phyloP scores from a whole-genome alignment of 2,888 invertebrate genomes.

The Pyrocoelia pectoralis region DNA sequence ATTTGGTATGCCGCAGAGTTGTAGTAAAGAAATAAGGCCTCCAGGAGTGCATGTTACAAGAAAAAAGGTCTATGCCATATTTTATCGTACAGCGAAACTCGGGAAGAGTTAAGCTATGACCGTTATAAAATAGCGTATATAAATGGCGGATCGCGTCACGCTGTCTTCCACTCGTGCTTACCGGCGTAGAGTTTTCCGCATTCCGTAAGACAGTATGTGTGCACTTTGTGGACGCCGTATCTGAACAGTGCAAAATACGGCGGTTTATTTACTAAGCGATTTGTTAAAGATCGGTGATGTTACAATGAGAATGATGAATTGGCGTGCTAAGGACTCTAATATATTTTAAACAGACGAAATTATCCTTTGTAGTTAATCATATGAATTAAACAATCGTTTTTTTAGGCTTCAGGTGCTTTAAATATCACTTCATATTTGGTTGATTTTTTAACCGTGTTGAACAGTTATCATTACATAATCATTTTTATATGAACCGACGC shows the following conservation, averaged over 20 bases:
- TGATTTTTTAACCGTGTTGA: too few relatives aligned
- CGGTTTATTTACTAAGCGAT: not conserved
- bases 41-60: slow-evolving; percentile 23
- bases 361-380: too few relatives aligned
- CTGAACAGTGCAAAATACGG: slow-evolving; percentile 20
- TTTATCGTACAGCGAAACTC: not conserved
- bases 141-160: slow-evolving; percentile 40
- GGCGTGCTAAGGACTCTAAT: too few relatives aligned
- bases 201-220: slow-evolving; percentile 35
- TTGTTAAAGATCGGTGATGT: too few relatives aligned
- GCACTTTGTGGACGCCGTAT: slow-evolving; percentile 24
- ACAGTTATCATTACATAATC: too few relatives aligned
- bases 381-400: too few relatives aligned
- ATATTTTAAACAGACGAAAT: too few relatives aligned
- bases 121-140: slow-evolving; percentile 33
- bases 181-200: slow-evolving; percentile 43
- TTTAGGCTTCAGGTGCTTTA: too few relatives aligned
- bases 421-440: too few relatives aligned
- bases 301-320: too few relatives aligned
- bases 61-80: slow-evolving; percentile 2
- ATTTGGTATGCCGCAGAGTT: not conserved
- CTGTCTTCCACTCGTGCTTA: slow-evolving; percentile 42
- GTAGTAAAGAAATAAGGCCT: slow-evolving; percentile 1
- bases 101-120: slow-evolving; percentile 8
- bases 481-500: too few relatives aligned